phyloP scores from a whole-genome alignment of 2,113 vertebrate species.

The Pteropus alecto region DNA sequence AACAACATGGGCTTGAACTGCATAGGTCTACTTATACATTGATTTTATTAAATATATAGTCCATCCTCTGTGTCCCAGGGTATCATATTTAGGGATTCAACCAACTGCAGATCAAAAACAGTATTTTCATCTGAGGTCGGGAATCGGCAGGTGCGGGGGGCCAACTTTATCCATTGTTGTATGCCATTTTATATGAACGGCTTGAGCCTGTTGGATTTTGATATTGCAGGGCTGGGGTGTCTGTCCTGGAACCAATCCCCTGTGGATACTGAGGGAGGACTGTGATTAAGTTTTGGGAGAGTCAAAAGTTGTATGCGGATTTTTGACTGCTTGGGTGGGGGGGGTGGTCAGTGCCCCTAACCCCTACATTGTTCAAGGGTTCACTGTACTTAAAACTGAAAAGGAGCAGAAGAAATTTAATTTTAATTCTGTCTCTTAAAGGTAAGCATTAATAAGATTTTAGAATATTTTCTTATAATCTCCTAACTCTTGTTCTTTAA shows the following conservation, averaged over 20 bases:
- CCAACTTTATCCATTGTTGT: not conserved
- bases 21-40: not conserved
- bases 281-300: not conserved
- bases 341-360: not conserved
- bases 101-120: not conserved
- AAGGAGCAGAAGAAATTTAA: not conserved
- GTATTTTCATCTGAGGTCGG: not conserved
- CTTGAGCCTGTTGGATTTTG: not conserved
- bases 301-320: not conserved
- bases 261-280: not conserved
- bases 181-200: not conserved
- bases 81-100: not conserved
- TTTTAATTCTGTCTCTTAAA: not conserved
- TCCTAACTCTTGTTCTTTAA: conserved; percentile 15
- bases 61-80: not conserved
- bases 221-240: not conserved
- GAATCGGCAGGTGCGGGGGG: not conserved
- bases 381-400: not conserved
- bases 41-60: not conserved
- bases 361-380: not conserved
- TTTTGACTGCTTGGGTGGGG: not conserved
- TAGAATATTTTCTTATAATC: not conserved
- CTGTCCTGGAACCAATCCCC: not conserved
- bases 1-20: not conserved
- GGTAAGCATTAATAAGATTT: conserved; percentile 11